These are phyloP conservation scores for Notothenia rossii DNA, from an alignment of 2,113 vertebrate species.

Conservation along the genomic window DNA sequence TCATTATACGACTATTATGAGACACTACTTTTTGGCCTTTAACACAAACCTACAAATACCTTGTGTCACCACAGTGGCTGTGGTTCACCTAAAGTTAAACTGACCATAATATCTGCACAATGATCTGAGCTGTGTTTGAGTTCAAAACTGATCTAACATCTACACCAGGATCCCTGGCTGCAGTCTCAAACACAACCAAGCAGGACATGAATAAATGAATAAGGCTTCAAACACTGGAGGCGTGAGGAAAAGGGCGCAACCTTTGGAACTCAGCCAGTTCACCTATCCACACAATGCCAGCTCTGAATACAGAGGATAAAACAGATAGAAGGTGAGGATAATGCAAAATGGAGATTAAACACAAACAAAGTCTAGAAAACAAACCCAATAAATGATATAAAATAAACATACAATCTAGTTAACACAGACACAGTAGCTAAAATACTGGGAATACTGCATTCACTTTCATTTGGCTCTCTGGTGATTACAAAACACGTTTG, in stretches of 20 bases:
- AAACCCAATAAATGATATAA: background rate
- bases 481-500: background rate
- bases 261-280: slow-evolving; percentile 4
- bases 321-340: background rate
- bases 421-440: background rate
- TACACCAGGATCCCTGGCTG: background rate
- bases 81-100: no score
- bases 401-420: background rate
- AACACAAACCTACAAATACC: no score
- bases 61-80: no score
- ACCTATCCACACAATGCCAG: background rate
- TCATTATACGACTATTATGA: no score
- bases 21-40: no score
- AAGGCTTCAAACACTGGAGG: background rate
- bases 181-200: background rate
- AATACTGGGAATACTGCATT: background rate
- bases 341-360: background rate
- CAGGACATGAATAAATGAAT: slow-evolving; percentile 12
- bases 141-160: no score
- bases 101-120: no score
- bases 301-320: slow-evolving; percentile 2
- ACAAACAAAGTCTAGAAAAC: background rate
- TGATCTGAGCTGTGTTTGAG: no score
- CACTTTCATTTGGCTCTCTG: background rate
- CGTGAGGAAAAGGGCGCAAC: background rate